Evolutionary conservation across 2,888 invertebrate species (phyloP), one percentile per base, ranked within the genome.

Genomic region (Pseudococcus viburni): DNA sequence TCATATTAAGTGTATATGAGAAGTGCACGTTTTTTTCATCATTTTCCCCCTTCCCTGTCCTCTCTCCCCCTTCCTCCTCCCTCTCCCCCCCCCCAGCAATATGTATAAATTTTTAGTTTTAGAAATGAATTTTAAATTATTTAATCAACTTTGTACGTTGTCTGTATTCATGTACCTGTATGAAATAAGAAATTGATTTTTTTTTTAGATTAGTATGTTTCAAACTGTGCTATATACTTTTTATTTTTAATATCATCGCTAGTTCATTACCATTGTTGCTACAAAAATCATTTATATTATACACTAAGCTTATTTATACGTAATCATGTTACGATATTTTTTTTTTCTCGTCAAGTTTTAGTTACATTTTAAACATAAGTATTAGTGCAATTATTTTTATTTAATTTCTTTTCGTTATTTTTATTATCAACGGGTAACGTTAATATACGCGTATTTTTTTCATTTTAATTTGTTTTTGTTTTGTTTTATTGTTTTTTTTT

Each of bases 331-430:
- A 77, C 77, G 77, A 77, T 77, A 68, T 26, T 4, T 51, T 85
- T 85, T 64, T 86, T 68, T 85, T 85, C 55, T 85, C 26, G 48
- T 85, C 59, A 55, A 85, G 55, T 64, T 64, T 85, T 86, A 86
- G 86, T 86, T 86, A 86, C 86, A 39, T 86, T 86, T 39, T 68
- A 42, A 42, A 86, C 9, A 64, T 68, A 86, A 86, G 86, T 86
- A 68, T 86, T 86, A 86, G 86, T 86, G 86, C 86, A 86, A 86
- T 86, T 86, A 86, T 86, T 86, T 86, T 86, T 46, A 68, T 86
- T 86, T 68, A 73, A 64, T 86, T 86, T 86, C 33, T 19, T 42
- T 86, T 86, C 68, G 68, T 77, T 86, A 86, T 86, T 86, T 86
- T 86, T 86, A 86, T 68, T 86, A 86, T 68, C 64, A 33, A 59